Percentiles rank a stretch among this genome's conserved stretches.
Conservation (phyloP, 2,888 invertebrate genomes). For the Teleogryllus oceanicus region DNA sequence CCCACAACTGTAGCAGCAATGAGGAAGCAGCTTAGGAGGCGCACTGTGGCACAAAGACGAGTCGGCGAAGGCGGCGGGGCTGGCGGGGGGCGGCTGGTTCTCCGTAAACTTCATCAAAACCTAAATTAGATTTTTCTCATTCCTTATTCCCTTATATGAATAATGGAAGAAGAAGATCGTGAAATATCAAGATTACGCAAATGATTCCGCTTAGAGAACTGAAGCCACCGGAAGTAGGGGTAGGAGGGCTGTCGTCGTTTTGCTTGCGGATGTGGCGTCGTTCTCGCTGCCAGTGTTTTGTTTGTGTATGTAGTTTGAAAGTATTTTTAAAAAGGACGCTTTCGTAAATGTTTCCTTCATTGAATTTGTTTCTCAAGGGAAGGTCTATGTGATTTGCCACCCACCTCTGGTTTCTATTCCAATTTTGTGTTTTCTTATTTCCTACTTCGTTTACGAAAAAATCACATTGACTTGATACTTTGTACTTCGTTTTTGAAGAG, state of each 20-base stretch:
- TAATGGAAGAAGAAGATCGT: slow-evolving; percentile 10
- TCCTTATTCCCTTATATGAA: slow-evolving; percentile 18
- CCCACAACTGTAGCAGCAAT: too few species aligned
- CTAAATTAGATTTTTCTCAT: slow-evolving; percentile 18
- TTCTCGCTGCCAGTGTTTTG: background rate
- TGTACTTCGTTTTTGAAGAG: too few species aligned
- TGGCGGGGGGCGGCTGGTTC: background rate
- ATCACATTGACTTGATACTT: too few species aligned
- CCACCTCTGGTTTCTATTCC: too few species aligned
- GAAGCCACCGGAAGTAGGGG: background rate
- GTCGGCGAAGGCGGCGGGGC: background rate
- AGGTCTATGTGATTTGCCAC: too few species aligned
- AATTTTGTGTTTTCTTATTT: too few species aligned
- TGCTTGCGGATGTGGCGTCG: background rate
- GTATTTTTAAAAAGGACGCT: background rate
- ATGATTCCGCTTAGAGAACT: background rate
- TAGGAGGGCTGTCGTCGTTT: background rate
- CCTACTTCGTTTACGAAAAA: too few species aligned
- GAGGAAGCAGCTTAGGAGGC: too few species aligned
- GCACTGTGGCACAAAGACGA: too few species aligned
- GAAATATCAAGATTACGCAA: slow-evolving; percentile 8
- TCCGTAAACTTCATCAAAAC: slow-evolving; percentile 18
- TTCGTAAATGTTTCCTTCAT: too few species aligned
- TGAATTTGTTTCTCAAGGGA: too few species aligned
- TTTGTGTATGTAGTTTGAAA: background rate